Conservation (phyloP, 2,888 invertebrate species). For the Rhamnusium bicolor region DNA sequence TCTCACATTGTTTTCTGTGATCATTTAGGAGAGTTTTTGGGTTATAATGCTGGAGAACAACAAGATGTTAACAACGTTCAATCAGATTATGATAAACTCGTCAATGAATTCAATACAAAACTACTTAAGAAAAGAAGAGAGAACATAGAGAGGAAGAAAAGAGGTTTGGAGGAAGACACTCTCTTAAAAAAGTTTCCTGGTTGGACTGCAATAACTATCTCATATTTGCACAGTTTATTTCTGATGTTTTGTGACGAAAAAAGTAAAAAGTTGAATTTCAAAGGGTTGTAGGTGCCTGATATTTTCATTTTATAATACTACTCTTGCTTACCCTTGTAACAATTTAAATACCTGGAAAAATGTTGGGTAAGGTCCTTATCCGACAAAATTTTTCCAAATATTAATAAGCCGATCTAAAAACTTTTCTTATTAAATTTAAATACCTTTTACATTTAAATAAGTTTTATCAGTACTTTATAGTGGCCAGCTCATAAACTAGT, state of each 20-base stretch:
- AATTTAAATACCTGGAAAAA: too few relatives aligned
- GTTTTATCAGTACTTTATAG: too few relatives aligned
- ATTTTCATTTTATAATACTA: too few relatives aligned
- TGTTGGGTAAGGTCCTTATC: too few relatives aligned
- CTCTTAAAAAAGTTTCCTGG: conserved; percentile 71
- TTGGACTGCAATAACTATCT: conserved; percentile 76
- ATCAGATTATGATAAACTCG: conserved; percentile 39
- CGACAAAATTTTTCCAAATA: too few relatives aligned
- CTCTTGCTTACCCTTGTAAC: too few relatives aligned
- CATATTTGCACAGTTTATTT: conserved; percentile 75
- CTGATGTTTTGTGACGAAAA: conserved; percentile 75
- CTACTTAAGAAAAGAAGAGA: conserved; percentile 38
- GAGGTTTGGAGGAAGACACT: conserved; percentile 32
- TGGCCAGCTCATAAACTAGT: too few relatives aligned
- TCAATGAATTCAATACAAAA: conserved; percentile 38
- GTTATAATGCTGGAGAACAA: conserved; percentile 4
- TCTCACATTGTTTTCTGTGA: neutral
- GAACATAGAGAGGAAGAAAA: conserved; percentile 15
- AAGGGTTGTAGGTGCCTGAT: conserved; percentile 39
- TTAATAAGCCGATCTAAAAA: too few relatives aligned
- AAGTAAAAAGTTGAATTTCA: conserved; percentile 75
- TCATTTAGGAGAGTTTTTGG: conserved; percentile 11
- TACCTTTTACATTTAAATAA: too few relatives aligned
- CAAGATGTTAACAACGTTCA: neutral
- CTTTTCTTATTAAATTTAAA: too few relatives aligned